Conservation (phyloP, 2,888 invertebrate species). For the Penaeus monodon region DNA sequence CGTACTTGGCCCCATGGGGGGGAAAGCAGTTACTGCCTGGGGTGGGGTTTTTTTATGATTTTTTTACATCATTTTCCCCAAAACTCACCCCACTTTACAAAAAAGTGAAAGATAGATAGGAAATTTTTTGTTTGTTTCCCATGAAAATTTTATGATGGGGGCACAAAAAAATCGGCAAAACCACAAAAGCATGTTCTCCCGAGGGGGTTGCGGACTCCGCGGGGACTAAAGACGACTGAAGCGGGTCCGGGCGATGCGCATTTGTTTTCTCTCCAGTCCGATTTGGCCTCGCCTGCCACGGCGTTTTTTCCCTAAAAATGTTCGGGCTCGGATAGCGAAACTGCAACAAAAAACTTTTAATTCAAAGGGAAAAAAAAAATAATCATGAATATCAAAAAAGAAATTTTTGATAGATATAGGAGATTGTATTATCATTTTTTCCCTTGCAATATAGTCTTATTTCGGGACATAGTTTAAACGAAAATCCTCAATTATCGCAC, state of each 20-base stretch:
- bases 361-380: conserved; percentile 20
- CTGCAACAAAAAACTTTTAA: conserved; percentile 29
- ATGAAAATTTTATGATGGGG: conserved; percentile 57
- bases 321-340: conserved; percentile 17
- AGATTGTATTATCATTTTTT: too few species aligned
- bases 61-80: conserved; percentile 42
- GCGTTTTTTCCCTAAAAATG: conserved; percentile 36
- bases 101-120: conserved; percentile 48
- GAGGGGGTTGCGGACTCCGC: neutral
- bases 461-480: too few species aligned
- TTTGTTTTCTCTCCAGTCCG: conserved; percentile 16
- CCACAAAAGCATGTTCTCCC: conserved; percentile 28
- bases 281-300: conserved; percentile 16
- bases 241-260: too few species aligned
- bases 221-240: too few species aligned
- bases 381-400: neutral
- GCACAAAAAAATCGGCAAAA: conserved; percentile 44
- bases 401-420: too few species aligned
- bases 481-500: too few species aligned
- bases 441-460: too few species aligned
- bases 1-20: conserved; percentile 22
- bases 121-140: conserved; percentile 56
- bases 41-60: conserved; percentile 13
- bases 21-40: conserved; percentile 15
- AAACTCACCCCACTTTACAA: conserved; percentile 45